Percentiles rank a stretch among this genome's conserved stretches.
Evolutionary conservation across 2,888 invertebrate species (phyloP).

Genomic region (Melanchra persicariae): DNA sequence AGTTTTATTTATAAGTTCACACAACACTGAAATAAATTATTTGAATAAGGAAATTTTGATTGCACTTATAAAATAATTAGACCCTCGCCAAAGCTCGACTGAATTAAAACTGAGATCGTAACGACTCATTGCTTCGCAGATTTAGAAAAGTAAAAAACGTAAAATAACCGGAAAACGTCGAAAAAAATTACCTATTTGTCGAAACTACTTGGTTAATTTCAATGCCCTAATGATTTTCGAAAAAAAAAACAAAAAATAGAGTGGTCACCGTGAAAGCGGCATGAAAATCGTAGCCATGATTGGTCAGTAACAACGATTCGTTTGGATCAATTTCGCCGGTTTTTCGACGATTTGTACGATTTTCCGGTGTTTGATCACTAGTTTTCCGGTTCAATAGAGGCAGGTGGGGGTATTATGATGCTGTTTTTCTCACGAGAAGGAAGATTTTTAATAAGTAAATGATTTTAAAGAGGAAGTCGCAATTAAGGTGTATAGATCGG

Average conservation of each 20-base stretch:
- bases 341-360: constrained; percentile 88
- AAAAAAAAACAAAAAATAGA: constrained; percentile 77
- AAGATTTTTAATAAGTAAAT: constrained; percentile 76
- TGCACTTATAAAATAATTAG: constrained; percentile 61
- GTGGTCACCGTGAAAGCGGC: constrained; percentile 83
- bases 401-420: constrained; percentile 82
- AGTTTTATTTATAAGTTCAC: not conserved
- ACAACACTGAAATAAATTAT: constrained; percentile 31
- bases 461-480: constrained; percentile 81
- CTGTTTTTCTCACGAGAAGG: constrained; percentile 87
- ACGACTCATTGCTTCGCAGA: constrained; percentile 64
- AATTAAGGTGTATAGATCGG: constrained; percentile 75
- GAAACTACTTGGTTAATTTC: constrained; percentile 81
- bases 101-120: constrained; percentile 57
- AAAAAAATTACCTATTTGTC: constrained; percentile 75
- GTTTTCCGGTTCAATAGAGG: constrained; percentile 86
- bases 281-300: constrained; percentile 80
- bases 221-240: constrained; percentile 85
- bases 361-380: constrained; percentile 88
- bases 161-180: constrained; percentile 57
- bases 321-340: constrained; percentile 86
- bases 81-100: constrained; percentile 59
- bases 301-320: constrained; percentile 82
- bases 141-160: constrained; percentile 57
- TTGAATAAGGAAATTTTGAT: constrained; percentile 47